These are phyloP conservation scores for Acipenser oxyrinchus DNA, from an alignment of 2,797 vertebrate species.

Conservation along the genomic window DNA sequence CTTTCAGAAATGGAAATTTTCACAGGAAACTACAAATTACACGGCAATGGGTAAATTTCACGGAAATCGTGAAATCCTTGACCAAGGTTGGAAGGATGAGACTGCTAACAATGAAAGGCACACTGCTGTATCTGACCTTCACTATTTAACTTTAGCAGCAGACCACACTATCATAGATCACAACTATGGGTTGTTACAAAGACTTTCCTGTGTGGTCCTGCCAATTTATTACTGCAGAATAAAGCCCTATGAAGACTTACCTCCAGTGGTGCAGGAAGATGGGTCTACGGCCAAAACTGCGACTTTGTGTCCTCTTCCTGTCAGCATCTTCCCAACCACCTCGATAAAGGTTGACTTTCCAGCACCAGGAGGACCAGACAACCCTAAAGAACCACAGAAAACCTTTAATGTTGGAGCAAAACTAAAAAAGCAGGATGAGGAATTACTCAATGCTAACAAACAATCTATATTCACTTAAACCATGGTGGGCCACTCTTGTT, in stretches of 20 bases:
- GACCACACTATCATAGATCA: neutral
- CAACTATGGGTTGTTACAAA: neutral
- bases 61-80: too few relatives aligned
- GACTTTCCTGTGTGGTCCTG: too few relatives aligned
- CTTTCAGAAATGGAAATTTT: too few relatives aligned
- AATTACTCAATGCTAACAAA: too few relatives aligned
- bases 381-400: constrained; percentile 51
- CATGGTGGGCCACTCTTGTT: too few relatives aligned
- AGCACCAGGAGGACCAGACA: constrained; percentile 93
- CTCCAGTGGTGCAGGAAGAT: constrained; percentile 90
- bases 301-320: constrained; percentile 77
- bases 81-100: too few relatives aligned
- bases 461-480: too few relatives aligned
- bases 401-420: neutral
- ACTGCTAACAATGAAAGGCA: neutral
- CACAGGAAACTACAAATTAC: too few relatives aligned
- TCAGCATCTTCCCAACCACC: constrained; percentile 93
- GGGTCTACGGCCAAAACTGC: constrained; percentile 93
- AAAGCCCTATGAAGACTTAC: constrained; percentile 49
- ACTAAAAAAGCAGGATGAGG: too few relatives aligned
- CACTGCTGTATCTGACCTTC: neutral
- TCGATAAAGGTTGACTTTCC: constrained; percentile 97
- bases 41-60: too few relatives aligned
- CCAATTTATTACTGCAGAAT: too few relatives aligned
- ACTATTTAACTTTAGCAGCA: neutral